phyloP scores from a whole-genome alignment of 2,888 invertebrate species.

The Caenorhabditis parvicauda region DNA sequence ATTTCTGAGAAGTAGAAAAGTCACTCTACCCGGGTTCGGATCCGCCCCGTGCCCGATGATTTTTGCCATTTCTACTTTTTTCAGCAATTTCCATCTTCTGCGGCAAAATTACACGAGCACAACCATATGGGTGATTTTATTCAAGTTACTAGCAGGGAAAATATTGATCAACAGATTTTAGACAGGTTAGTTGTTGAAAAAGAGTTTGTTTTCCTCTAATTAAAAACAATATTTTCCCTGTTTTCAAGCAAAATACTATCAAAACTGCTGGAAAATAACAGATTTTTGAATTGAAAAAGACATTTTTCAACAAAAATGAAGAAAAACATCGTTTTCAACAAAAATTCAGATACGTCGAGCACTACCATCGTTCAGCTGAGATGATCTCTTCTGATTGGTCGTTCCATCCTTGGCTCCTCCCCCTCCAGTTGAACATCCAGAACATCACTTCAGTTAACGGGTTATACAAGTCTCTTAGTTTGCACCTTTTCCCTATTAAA shows the following conservation, averaged over 20 bases:
- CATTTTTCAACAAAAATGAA: too few species aligned
- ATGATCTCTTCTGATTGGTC: conserved; percentile 36
- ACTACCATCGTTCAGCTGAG: conserved; percentile 25
- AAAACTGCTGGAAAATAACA: too few species aligned
- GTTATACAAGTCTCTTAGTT: conserved; percentile 35
- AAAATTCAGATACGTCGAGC: conserved; percentile 26
- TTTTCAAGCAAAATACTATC: not conserved
- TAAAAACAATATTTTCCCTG: not conserved
- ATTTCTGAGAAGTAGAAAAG: too few species aligned
- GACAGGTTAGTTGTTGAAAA: conserved; percentile 10
- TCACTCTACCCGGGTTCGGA: too few species aligned
- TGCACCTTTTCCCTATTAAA: not conserved
- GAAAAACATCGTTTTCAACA: not conserved
- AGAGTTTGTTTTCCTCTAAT: not conserved
- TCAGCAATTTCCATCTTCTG: conserved; percentile 36
- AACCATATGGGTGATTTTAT: conserved; percentile 42
- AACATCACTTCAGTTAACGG: conserved; percentile 26
- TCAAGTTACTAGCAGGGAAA: conserved; percentile 25
- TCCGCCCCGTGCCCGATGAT: too few species aligned
- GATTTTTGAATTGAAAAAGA: too few species aligned
- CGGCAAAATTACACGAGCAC: conserved; percentile 24
- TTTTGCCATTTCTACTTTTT: too few species aligned
- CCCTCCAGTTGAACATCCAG: conserved; percentile 20
- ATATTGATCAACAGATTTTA: conserved; percentile 21
- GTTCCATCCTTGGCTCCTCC: conserved; percentile 40